These are phyloP conservation scores for Globodera ellingtonae DNA, from an alignment of 1,140 invertebrate species.

Conservation along the genomic window DNA sequence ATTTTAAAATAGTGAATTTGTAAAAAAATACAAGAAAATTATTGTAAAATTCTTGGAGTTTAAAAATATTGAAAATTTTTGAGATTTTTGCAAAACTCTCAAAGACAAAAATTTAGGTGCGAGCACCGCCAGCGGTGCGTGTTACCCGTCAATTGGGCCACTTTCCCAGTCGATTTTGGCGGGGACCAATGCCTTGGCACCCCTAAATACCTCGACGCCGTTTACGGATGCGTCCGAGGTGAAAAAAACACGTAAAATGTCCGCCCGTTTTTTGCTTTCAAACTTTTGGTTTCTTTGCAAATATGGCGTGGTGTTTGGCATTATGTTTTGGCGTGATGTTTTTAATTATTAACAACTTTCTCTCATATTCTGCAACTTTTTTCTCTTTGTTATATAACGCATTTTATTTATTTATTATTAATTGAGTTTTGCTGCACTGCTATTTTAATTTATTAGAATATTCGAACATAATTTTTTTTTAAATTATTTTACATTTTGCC, in stretches of 20 bases:
- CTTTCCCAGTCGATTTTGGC: not conserved
- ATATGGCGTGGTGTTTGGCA: not conserved
- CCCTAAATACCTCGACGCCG: conserved; percentile 33
- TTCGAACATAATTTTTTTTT: too few species aligned
- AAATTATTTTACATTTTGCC: too few species aligned
- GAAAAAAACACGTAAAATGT: not conserved
- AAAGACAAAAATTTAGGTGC: not conserved
- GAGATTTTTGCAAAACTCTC: too few species aligned
- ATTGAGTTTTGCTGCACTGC: too few species aligned
- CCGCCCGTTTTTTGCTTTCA: not conserved
- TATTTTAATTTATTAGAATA: too few species aligned
- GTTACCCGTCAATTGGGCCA: conserved; percentile 25
- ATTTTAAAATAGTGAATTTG: too few species aligned
- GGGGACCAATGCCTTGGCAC: conserved; percentile 28
- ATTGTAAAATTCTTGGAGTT: too few species aligned
- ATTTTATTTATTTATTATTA: too few species aligned
- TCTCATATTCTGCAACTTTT: not conserved
- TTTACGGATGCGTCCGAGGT: conserved; percentile 33
- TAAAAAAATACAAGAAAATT: too few species aligned
- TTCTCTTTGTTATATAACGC: not conserved
- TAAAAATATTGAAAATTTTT: too few species aligned
- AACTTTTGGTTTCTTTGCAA: not conserved
- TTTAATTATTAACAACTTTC: not conserved
- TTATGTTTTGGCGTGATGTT: conserved; percentile 9
- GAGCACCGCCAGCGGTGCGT: conserved; percentile 30